Evolutionary conservation across 2,113 vertebrate species (phyloP), one percentile per base, ranked within the genome.

Genomic region (Misgurnus mizolepis): DNA sequence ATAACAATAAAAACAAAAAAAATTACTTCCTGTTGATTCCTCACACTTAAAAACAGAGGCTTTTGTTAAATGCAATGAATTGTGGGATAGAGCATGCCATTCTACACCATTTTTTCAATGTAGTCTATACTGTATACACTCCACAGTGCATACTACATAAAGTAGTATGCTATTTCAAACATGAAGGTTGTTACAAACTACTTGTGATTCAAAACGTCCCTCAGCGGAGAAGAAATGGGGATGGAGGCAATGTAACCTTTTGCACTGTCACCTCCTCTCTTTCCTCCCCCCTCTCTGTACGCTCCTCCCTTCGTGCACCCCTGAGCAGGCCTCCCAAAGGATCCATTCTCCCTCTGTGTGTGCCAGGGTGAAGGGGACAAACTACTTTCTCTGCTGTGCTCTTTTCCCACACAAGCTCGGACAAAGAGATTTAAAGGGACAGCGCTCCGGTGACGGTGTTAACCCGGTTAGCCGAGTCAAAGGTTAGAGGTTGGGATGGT

Each of bases 351-450:
- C 61, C n/a, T 7, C 55, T 82, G 49, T 75, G 61, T 53, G 78
- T 53, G 78, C 80, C 70, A 72, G 79, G 66, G 78, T 87, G 76
- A 83, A 75, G 79, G 76, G 84, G 84, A 84, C 83, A 83, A 85
- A 70, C 83, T 78, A 75, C 79, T 84, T 80, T 85, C 81, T 78
- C 83, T 78, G 50, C 71, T 78, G 68, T 71, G 62, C 77, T 79
- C 81, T 76, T 85, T 82, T 85, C 85, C 79, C 83, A 85, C 83
- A 86, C 70, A 71, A 45, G 27, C 77, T 76, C 2, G 62, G 45
- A 85, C 85, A 86, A 85, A 86, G 61, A 58, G 50, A 50, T 79
- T 80, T 85, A 87, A 87, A 83, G 85, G 8, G 45, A 80, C 83
- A 82, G 84, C n/a, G 41, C 61, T 53, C 27, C 49, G 22, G 79